These are phyloP conservation scores for Tuberolachnus salignus DNA, from an alignment of 2,888 invertebrate species.

Conservation along the genomic window DNA sequence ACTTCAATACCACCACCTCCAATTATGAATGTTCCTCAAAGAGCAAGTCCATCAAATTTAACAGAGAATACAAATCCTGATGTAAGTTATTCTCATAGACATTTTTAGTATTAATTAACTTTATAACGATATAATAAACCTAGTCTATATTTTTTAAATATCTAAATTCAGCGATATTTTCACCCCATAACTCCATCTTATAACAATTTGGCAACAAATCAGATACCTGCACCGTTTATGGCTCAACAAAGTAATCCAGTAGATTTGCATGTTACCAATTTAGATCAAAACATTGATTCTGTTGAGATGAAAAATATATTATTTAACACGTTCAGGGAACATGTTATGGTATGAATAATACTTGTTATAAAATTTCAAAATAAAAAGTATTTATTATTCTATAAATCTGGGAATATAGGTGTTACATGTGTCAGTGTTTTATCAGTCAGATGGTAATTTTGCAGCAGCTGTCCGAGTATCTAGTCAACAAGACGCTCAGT, in stretches of 20 bases:
- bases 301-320: constrained; percentile 72
- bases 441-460: constrained; percentile 72
- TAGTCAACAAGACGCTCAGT: constrained; percentile 70
- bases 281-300: constrained; percentile 73
- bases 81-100: constrained; percentile 37
- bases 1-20: constrained; percentile 61
- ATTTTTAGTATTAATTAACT: not conserved
- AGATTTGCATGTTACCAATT: constrained; percentile 72
- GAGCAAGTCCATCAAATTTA: constrained; percentile 35
- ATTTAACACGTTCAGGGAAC: constrained; percentile 69
- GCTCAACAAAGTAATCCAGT: constrained; percentile 61
- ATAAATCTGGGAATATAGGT: constrained; percentile 63
- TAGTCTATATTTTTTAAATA: not conserved
- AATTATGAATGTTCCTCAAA: constrained; percentile 61
- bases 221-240: constrained; percentile 3
- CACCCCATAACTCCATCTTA: constrained; percentile 57
- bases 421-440: constrained; percentile 68
- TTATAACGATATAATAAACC: not conserved
- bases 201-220: constrained; percentile 47
- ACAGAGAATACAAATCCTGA: constrained; percentile 41
- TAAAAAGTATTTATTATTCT: not conserved
- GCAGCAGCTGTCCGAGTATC: constrained; percentile 75
- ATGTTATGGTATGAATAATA: constrained; percentile 59
- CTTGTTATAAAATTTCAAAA: not conserved
- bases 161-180: constrained; percentile 57